Evolutionary conservation across 2,113 vertebrate genomes (phyloP), one percentile per base, ranked within the genome.

Genomic region (Bettongia penicillata): DNA sequence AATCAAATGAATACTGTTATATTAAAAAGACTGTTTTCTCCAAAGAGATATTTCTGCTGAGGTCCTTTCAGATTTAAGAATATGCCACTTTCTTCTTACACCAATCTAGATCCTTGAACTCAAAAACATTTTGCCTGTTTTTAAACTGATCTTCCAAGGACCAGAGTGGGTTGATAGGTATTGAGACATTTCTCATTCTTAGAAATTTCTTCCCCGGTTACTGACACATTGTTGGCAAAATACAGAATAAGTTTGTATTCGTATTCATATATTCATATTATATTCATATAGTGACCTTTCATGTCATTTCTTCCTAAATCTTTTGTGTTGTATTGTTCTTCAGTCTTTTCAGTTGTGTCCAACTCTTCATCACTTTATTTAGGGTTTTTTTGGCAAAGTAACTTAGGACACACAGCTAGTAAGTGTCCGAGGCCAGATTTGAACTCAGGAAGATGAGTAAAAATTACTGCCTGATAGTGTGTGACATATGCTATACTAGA

Each of bases 21-120:
- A 92, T 93, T 94, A 90, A 51, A 91, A 52, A 37, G 61, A 68
- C 61, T 68, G 25, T 68, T 93, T 95, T 25, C 91, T 94, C 94
- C 91, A 92, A 94, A 50, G 28, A 52, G 24, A 24, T 89, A 51
- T 95, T 97, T 97, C 93, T 97, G 92, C 95, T 94, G 51, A 23
- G 95, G 3, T 77, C 84, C 23, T 94, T 52, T 84, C 93, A 28
- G 93, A 91, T 53, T 96, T 92, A 95, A 92, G 96, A 95, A 89
- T 92, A 95, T 93, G 26, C 57, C 57, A 3, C 49, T 91, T 95
- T 93, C 68, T 92, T 93, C 52, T 84, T 94, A 48, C 12, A 68
- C 94, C 57, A 61, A 37, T 10, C 11, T 37, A 37, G 61, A 22
- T 77, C 31, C 68, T n/a, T 77, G 37, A 77, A n/a, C 6, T 77